Percentiles rank a stretch among this genome's conserved stretches.
phyloP scores from a whole-genome alignment of 2,888 invertebrate species.

The Leucoptera coffeella region DNA sequence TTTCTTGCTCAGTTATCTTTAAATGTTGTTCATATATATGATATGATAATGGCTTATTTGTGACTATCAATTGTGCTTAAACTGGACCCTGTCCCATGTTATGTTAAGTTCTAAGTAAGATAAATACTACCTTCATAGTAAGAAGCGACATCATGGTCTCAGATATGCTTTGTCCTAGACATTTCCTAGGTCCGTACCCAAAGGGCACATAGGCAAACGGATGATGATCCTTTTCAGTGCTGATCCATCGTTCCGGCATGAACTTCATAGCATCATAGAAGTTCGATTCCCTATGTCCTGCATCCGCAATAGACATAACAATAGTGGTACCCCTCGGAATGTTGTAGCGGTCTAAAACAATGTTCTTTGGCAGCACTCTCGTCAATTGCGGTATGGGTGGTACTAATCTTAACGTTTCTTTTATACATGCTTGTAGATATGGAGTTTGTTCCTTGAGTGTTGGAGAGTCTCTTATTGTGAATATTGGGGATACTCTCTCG shows the following conservation, averaged over 20 bases:
- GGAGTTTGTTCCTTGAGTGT: constrained; percentile 25
- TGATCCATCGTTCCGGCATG: constrained; percentile 57
- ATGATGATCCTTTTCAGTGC: constrained; percentile 29
- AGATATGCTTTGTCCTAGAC: constrained; percentile 56
- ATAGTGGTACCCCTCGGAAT: constrained; percentile 56
- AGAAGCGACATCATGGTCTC: constrained; percentile 54
- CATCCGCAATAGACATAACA: constrained; percentile 59
- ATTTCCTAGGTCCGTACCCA: constrained; percentile 57
- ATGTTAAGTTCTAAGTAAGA: no score
- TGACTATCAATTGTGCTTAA: no score
- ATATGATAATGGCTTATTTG: no score
- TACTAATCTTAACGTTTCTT: constrained; percentile 57
- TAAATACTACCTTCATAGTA: constrained; percentile 46
- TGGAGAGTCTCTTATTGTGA: constrained; percentile 12
- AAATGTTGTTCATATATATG: no score
- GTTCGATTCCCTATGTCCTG: constrained; percentile 56
- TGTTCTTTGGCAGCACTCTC: constrained; percentile 52
- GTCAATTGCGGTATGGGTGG: constrained; percentile 61
- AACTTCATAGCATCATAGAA: constrained; percentile 59
- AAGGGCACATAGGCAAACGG: constrained; percentile 58
- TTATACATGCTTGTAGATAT: constrained; percentile 59
- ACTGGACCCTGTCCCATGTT: no score
- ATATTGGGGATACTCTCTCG: constrained; percentile 12
- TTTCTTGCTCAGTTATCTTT: no score
- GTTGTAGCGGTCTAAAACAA: constrained; percentile 42